These are phyloP conservation scores for Oenanthe oenanthe DNA, from an alignment of 2,113 vertebrate species.

Conservation along the genomic window DNA sequence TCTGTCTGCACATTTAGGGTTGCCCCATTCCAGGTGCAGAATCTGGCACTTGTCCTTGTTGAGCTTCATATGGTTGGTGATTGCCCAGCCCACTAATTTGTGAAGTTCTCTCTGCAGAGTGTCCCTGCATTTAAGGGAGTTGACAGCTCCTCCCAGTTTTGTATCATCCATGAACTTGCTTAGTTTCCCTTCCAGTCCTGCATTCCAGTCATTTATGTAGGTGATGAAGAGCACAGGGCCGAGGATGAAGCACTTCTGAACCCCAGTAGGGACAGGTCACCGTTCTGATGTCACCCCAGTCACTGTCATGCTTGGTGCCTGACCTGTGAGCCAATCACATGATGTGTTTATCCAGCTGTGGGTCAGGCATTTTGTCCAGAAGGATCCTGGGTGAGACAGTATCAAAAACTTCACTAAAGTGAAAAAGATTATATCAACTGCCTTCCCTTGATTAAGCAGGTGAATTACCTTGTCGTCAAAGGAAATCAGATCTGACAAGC, in stretches of 20 bases:
- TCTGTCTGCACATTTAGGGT: too few relatives aligned
- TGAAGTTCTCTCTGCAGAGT: neutral
- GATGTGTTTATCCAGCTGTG: neutral
- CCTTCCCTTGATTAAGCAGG: neutral
- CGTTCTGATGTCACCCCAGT: neutral
- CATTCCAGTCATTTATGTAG: neutral
- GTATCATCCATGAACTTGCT: neutral
- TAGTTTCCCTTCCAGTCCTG: neutral
- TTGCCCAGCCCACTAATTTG: neutral
- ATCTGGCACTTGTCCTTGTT: fast-evolving
- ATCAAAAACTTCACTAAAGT: neutral
- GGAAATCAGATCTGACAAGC: neutral
- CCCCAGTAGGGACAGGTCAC: neutral
- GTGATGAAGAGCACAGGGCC: neutral
- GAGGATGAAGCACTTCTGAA: neutral
- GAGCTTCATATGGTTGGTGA: neutral
- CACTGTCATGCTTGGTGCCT: too few relatives aligned
- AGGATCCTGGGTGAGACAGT: neutral
- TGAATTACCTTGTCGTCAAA: neutral
- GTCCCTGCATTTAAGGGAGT: neutral
- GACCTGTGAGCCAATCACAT: neutral
- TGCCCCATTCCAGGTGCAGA: neutral
- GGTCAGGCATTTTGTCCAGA: neutral
- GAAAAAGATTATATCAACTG: neutral
- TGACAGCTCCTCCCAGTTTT: neutral